A percentile compares a stretch with the other conserved stretches of the same genome.
Evolutionary conservation across 2,113 vertebrate species (phyloP).

Genomic region (Charina bottae): DNA sequence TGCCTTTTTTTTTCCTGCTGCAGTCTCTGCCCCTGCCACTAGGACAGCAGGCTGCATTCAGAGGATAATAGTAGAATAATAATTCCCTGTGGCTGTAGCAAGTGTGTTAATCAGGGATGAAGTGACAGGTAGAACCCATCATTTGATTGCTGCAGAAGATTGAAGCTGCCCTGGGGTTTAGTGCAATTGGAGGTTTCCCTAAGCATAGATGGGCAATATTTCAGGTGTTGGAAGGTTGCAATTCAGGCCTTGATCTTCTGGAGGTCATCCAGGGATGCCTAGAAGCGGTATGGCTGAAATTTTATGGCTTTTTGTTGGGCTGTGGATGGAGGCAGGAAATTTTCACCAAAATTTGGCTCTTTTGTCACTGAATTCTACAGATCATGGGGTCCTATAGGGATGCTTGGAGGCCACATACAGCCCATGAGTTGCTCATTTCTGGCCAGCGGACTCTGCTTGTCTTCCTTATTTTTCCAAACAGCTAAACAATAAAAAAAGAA

Average conservation of each 20-base stretch:
- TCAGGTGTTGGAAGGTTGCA: neutral
- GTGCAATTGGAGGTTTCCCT: neutral
- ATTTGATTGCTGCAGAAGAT: neutral
- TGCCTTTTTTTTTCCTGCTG: neutral
- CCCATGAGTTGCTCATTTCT: neutral
- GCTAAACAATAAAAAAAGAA: neutral
- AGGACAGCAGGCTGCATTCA: neutral
- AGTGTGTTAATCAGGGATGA: neutral
- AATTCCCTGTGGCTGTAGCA: neutral
- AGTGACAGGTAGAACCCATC: neutral
- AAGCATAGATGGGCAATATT: neutral
- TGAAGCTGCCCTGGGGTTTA: neutral
- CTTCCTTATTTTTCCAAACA: neutral
- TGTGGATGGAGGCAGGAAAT: neutral
- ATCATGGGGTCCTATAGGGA: neutral
- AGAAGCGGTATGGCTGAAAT: neutral
- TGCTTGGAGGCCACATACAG: neutral
- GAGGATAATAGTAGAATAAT: neutral
- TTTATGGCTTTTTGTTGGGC: neutral
- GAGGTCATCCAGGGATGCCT: neutral
- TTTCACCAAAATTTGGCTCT: neutral
- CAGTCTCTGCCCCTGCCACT: neutral
- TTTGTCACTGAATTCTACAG: neutral
- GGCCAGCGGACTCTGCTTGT: neutral
- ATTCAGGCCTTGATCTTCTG: neutral